Evolutionary conservation across 2,888 invertebrate genomes (phyloP), one percentile per base, ranked within the genome.

Genomic region (Halictus ligatus): DNA sequence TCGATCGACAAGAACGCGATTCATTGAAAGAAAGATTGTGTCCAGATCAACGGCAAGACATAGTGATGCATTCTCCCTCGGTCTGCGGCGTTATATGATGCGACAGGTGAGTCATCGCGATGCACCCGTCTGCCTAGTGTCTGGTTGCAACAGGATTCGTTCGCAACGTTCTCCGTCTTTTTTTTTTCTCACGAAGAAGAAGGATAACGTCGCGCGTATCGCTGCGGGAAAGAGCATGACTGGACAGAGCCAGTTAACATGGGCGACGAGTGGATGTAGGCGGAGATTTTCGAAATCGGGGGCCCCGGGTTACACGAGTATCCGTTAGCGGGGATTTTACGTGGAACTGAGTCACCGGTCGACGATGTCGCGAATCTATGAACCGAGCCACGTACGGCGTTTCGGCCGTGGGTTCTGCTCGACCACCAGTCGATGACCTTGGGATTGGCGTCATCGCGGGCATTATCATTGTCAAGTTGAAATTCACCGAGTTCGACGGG

Each of bases 31-130:
- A 13, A 29, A 60, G n/a, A 60, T 13, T 60, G 64, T 40, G 29
- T 29, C 74, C 25, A 0, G 1, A 5, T 29, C 5, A 64, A 35
- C 15, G 4, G 43, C 12, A 21, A 29, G 35, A 21, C 29, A 40
- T 25, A 13, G 58, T 10, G 10, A 78, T 67, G 60, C 18, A 6
- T 54, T 74, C 25, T 64, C 50, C 46, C 77, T 35, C 40, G 6
- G 40, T 15, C n/a, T 50, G 43, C 29, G 50, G 15, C 48, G 46
- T 71, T 88, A 69, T 80, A 76, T 50, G 78, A 81, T 69, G 67
- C 84, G 71, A 80, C 87, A 87, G 87, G 87, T 87, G 87, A 86
- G 74, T 86, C 87, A 87, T 46, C 76, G 46, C 29, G 18, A 21
- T 77, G 60, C 72, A 18, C 21, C 21, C 67, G 82, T 87, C 88